phyloP scores from a whole-genome alignment of 1,140 invertebrate genomes.

The Drosophila erecta region DNA sequence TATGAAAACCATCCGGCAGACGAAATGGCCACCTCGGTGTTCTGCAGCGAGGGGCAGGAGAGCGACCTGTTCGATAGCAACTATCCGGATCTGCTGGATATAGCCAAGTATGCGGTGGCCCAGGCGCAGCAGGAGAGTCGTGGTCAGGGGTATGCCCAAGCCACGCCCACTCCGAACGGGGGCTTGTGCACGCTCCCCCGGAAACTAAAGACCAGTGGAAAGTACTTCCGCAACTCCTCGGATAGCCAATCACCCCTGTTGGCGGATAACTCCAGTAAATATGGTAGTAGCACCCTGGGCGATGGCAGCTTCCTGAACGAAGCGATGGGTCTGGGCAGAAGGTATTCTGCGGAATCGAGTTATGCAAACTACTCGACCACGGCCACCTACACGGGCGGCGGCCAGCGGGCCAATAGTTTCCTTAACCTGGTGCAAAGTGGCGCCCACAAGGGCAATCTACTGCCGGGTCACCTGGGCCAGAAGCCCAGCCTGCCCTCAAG shows the following conservation, averaged over 20 bases:
- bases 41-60: slow-evolving; percentile 85
- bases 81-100: slow-evolving; percentile 89
- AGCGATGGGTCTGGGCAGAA: slow-evolving; percentile 70
- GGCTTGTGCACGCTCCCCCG: slow-evolving; percentile 87
- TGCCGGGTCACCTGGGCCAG: slow-evolving; percentile 46
- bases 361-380: slow-evolving; percentile 77
- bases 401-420: slow-evolving; percentile 80
- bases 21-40: slow-evolving; percentile 76
- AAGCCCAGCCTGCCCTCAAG: slow-evolving; percentile 77
- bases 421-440: slow-evolving; percentile 80
- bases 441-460: slow-evolving; percentile 50
- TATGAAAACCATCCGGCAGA: slow-evolving; percentile 61
- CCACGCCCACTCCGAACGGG: slow-evolving; percentile 37
- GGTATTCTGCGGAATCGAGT: slow-evolving; percentile 78
- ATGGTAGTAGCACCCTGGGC: slow-evolving; percentile 81
- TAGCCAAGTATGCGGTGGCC: slow-evolving; percentile 86
- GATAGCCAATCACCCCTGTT: slow-evolving; percentile 90
- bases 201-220: slow-evolving; percentile 84
- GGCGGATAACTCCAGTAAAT: slow-evolving; percentile 81
- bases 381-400: slow-evolving; percentile 70
- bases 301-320: slow-evolving; percentile 81
- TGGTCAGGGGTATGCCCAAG: slow-evolving; percentile 68
- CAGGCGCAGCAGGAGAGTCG: slow-evolving; percentile 65
- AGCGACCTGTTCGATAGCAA: slow-evolving; percentile 87
- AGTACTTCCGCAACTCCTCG: slow-evolving; percentile 86